phyloP scores from a whole-genome alignment of 1,140 invertebrate genomes.

The Meloidogyne hapla region DNA sequence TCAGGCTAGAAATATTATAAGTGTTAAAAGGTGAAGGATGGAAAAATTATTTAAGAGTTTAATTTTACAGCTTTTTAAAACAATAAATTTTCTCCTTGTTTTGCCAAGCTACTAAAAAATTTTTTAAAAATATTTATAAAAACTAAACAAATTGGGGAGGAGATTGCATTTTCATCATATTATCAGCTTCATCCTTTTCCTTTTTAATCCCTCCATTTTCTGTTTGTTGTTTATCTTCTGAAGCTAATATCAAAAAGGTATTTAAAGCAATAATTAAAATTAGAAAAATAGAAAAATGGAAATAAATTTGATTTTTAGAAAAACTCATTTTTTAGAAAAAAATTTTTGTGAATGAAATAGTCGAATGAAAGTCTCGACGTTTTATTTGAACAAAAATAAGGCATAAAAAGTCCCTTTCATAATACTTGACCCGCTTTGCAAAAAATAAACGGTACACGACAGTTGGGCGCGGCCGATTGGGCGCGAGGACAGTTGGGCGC shows the following conservation, averaged over 20 bases:
- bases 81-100: neutral
- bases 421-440: constrained; percentile 1
- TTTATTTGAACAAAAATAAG: neutral
- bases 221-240: neutral
- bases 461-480: too few relatives aligned
- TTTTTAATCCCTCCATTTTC: neutral
- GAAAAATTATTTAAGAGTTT: too few relatives aligned
- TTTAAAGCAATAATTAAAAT: neutral
- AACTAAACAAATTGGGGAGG: neutral
- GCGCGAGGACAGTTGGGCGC: too few relatives aligned
- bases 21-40: neutral
- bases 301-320: neutral
- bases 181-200: neutral
- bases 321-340: neutral
- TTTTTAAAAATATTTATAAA: neutral
- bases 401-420: neutral
- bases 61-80: neutral
- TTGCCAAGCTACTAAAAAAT: neutral
- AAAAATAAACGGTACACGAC: too few relatives aligned
- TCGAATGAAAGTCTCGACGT: neutral
- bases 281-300: neutral
- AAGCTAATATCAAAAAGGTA: neutral
- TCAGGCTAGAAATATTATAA: constrained; percentile 38
- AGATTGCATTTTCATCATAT: neutral
- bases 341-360: neutral